Evolutionary conservation across 2,113 vertebrate species (phyloP).

Genomic region (Rhinolophus ferrumequinum): DNA sequence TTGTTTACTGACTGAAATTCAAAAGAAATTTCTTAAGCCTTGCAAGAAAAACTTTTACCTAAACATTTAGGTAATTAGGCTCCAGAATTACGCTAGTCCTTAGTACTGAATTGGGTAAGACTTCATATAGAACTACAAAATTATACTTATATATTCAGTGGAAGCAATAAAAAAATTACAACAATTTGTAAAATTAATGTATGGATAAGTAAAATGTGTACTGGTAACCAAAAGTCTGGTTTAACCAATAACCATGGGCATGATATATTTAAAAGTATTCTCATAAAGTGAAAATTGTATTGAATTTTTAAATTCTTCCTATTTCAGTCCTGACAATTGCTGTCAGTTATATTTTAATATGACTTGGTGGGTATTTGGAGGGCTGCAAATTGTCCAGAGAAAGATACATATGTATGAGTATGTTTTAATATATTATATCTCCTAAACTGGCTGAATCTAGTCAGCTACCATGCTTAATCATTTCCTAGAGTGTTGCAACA

Average conservation of each 20-base stretch:
- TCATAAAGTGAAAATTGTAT: background rate
- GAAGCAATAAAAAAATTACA: background rate
- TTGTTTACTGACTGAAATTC: background rate
- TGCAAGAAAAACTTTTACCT: background rate
- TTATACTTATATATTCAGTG: background rate
- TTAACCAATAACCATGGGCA: background rate
- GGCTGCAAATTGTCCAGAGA: background rate
- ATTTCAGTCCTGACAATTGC: background rate
- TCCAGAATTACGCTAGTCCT: background rate
- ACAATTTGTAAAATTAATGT: background rate
- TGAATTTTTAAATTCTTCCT: background rate
- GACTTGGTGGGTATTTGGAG: no score
- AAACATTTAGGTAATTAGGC: background rate
- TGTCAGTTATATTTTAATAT: background rate
- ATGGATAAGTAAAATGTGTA: background rate
- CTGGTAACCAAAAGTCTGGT: background rate
- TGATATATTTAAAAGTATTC: background rate
- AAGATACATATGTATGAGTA: background rate
- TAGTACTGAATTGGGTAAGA: background rate
- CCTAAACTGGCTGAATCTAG: background rate
- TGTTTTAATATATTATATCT: background rate
- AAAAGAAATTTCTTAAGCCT: background rate
- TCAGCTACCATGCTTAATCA: background rate
- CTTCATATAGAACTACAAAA: background rate
- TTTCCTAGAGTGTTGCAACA: background rate